A percentile compares a stretch with the other conserved stretches of the same genome.
phyloP scores from a whole-genome alignment of 2,113 vertebrate species.

The Petrocephalus zakoni region DNA sequence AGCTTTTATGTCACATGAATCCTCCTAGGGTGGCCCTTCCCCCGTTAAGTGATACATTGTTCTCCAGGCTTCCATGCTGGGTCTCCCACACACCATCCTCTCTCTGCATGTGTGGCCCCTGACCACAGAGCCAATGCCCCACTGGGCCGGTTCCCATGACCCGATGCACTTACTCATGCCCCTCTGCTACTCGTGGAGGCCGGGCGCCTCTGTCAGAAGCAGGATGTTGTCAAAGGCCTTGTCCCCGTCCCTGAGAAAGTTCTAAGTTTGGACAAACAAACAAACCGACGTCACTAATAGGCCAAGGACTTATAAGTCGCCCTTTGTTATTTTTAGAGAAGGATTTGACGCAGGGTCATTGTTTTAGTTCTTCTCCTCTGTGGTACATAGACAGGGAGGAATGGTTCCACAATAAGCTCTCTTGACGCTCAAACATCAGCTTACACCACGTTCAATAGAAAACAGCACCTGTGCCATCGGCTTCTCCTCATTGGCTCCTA shows the following conservation, averaged over 20 bases:
- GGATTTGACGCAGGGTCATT: constrained; percentile 15
- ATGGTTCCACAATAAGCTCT: background rate
- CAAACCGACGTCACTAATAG: background rate
- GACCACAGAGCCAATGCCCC: background rate
- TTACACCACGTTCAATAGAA: background rate
- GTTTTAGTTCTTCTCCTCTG: background rate
- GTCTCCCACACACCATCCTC: background rate
- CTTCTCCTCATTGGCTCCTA: background rate
- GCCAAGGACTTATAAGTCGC: background rate
- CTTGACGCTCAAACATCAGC: background rate
- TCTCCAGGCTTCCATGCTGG: background rate
- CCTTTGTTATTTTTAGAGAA: constrained; percentile 19
- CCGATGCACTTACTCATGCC: constrained; percentile 6
- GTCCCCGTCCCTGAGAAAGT: background rate
- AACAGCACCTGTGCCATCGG: background rate
- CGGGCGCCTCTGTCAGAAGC: background rate
- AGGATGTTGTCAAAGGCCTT: constrained; percentile 18
- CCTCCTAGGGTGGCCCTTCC: background rate
- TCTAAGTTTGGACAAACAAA: constrained; percentile 25
- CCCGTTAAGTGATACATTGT: constrained; percentile 5
- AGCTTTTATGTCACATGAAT: background rate
- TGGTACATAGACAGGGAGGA: background rate
- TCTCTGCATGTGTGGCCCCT: background rate
- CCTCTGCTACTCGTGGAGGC: background rate
- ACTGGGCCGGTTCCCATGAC: constrained; percentile 12